Evolutionary conservation across 92 coral and sea anemone genomes (phyloP), one percentile per base, ranked within the genome.

Genomic region (Paragorgia papillata): DNA sequence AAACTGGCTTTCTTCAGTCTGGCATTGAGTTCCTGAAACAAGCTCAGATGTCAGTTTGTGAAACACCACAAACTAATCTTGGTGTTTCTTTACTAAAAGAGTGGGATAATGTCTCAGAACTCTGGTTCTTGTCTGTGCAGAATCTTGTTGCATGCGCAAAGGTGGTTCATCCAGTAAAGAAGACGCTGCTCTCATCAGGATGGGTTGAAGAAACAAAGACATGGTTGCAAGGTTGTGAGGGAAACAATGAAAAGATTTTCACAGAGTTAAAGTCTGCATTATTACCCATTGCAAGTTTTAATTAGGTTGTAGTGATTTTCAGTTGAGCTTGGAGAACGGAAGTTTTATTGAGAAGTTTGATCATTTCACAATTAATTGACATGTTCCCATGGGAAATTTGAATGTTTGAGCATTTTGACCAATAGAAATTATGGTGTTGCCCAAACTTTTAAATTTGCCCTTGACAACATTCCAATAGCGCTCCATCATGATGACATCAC

Each of bases 51-150:
- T 26, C 50, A 0, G 44, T 40, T 17, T 33, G 22, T 19, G 24
- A 8, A 30, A 31, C 43, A 17, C 49, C 35, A 3, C 14, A 13
- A 24, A 61, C 79, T 3, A 35, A 62, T 35, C n/a, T 77, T 22
- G 69, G 63, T 5, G 30, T 21, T 20, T 66, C 70, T 4, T 70
- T 82, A 37, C 53, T 67, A 57, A 53, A 44, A 48, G 57, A 60
- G 37, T 93, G 93, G 97, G 59, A 43, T 15, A 82, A 76, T 39
- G 81, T 91, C 28, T 55, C 89, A 73, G 98, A 94, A 57, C 56
- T 94, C 21, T 94, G 98, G 98, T 84, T 86, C 57, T 75, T 94
- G 43, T 92, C 97, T 12, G 59, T 86, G 28, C 95, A 94, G 50
- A 83, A 91, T 43, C 37, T 89, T 9, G 75, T 85, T 44, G 74